Conservation (phyloP, 2,113 vertebrate species). For the Sturnus vulgaris region DNA sequence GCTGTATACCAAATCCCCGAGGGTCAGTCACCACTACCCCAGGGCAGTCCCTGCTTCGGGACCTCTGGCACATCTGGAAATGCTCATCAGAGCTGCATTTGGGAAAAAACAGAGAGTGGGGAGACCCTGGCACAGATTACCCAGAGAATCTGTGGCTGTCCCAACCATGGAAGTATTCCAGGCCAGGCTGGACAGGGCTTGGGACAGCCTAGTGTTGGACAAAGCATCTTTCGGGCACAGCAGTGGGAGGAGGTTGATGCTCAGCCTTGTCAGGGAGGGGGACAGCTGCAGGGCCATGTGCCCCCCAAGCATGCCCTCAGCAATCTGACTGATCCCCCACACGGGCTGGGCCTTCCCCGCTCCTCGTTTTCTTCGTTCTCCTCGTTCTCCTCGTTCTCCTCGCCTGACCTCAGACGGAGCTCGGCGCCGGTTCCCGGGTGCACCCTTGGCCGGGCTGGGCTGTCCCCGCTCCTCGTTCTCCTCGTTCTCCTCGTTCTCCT, state of each 20-base stretch:
- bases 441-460: neutral
- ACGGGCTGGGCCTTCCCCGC: accelerated
- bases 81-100: neutral
- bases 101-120: neutral
- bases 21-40: too few species aligned
- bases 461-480: accelerated
- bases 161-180: neutral
- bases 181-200: neutral
- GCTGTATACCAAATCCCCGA: neutral
- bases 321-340: neutral
- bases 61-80: neutral
- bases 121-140: neutral
- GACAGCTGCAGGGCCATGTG: accelerated
- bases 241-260: accelerated
- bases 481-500: too few species aligned
- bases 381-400: too few species aligned
- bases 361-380: too few species aligned
- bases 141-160: neutral
- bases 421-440: neutral
- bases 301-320: neutral
- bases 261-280: accelerated
- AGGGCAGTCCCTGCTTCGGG: neutral
- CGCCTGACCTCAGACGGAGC: neutral
- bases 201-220: neutral
- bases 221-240: neutral